Conservation (phyloP, 2,888 invertebrate genomes). For the Heliconius hortense region DNA sequence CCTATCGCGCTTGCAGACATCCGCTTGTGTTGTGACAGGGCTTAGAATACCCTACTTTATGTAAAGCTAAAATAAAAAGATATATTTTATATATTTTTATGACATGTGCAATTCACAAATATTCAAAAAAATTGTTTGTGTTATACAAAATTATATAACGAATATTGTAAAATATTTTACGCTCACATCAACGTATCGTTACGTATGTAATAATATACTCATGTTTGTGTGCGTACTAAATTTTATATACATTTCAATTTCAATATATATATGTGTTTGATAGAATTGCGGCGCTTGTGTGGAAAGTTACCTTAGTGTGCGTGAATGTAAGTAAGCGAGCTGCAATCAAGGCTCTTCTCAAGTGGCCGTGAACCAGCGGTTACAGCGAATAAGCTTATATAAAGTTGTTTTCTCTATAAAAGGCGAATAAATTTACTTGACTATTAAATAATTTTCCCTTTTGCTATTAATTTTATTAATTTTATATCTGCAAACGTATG, state of each 20-base stretch:
- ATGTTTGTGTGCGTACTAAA: constrained; percentile 28
- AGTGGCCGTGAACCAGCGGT: constrained; percentile 64
- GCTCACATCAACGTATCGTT: constrained; percentile 7
- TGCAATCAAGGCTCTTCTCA: constrained; percentile 68
- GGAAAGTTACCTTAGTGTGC: constrained; percentile 33
- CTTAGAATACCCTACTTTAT: too few species aligned
- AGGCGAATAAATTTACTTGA: constrained; percentile 29
- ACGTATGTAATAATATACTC: constrained; percentile 22
- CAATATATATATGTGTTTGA: constrained; percentile 16
- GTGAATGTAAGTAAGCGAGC: constrained; percentile 51
- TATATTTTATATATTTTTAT: too few species aligned
- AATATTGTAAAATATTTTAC: not conserved
- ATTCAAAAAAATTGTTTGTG: too few species aligned
- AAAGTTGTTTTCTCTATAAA: constrained; percentile 31
- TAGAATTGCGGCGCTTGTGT: constrained; percentile 7
- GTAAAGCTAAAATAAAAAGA: too few species aligned
- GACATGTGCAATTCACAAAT: too few species aligned
- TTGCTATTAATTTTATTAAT: constrained; percentile 16
- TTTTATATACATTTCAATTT: constrained; percentile 39
- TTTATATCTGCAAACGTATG: constrained; percentile 9
- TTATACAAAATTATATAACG: not conserved
- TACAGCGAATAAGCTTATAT: constrained; percentile 57
- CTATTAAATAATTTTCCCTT: constrained; percentile 24
- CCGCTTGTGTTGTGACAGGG: too few species aligned
- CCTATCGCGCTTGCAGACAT: too few species aligned